Conservation (phyloP, 1,140 invertebrate species). For the Drosophila nasuta region DNA sequence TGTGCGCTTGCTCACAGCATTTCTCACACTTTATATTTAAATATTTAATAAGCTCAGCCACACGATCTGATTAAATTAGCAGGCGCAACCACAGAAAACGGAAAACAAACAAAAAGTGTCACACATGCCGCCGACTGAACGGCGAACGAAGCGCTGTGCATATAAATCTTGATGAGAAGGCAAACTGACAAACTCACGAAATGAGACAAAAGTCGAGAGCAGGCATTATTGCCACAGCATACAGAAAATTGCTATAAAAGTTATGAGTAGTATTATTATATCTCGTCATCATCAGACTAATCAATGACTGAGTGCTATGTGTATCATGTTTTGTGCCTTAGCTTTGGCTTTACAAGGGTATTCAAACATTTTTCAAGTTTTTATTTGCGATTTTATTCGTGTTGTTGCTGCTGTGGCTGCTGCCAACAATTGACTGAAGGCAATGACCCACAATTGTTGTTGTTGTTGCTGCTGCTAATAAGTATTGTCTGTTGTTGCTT, state of each 20-base stretch:
- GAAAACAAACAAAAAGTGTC: constrained; percentile 44
- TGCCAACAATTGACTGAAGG: constrained; percentile 39
- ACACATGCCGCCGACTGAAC: constrained; percentile 31
- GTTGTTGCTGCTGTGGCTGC: constrained; percentile 3
- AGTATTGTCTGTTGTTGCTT: background rate
- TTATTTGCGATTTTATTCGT: background rate
- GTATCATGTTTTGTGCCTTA: constrained; percentile 10
- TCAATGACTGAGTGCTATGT: constrained; percentile 9
- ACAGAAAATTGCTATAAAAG: constrained; percentile 6
- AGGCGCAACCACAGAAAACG: constrained; percentile 10
- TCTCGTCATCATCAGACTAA: constrained; percentile 15
- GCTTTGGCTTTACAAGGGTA: constrained; percentile 14
- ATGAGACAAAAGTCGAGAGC: background rate
- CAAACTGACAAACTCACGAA: constrained; percentile 3
- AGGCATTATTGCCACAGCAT: constrained; percentile 12
- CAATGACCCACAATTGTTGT: constrained; percentile 48
- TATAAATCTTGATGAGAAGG: constrained; percentile 45
- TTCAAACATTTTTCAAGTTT: constrained; percentile 5
- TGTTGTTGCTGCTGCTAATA: constrained; percentile 7
- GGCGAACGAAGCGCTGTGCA: constrained; percentile 11
- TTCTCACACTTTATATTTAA: constrained; percentile 45
- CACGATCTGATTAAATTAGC: constrained; percentile 50
- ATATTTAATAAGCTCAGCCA: constrained; percentile 45
- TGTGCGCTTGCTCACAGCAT: constrained; percentile 9
- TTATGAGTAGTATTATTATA: background rate